phyloP scores from a whole-genome alignment of 2,797 vertebrate genomes.

The Urocyon cinereoargenteus region DNA sequence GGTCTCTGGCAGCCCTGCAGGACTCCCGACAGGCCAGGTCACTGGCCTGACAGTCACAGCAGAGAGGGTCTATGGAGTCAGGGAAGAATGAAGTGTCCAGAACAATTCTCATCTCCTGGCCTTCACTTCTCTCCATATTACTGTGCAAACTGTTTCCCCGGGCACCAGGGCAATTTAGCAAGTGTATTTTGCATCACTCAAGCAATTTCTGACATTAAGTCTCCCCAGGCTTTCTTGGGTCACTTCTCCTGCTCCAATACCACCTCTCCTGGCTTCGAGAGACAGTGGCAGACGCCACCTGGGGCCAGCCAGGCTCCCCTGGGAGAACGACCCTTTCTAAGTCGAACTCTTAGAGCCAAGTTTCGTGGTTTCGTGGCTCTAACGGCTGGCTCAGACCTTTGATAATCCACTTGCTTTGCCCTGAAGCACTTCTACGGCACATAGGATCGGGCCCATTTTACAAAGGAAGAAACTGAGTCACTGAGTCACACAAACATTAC shows the following conservation, averaged over 20 bases:
- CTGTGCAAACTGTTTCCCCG: constrained; percentile 26
- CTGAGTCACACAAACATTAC: background rate
- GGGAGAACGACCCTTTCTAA: background rate
- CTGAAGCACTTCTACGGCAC: background rate
- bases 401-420: background rate
- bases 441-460: background rate
- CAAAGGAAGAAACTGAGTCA: background rate
- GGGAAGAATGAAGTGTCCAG: constrained; percentile 39
- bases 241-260: background rate
- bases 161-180: background rate
- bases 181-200: background rate
- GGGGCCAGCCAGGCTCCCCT: background rate
- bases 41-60: constrained; percentile 24
- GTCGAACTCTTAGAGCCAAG: fast-evolving
- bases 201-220: constrained; percentile 49
- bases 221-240: background rate
- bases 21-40: background rate
- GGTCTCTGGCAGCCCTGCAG: background rate
- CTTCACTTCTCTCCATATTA: constrained; percentile 24
- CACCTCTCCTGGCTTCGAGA: background rate
- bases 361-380: fast-evolving
- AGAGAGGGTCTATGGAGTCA: constrained; percentile 51
- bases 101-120: constrained; percentile 8
- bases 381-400: background rate
- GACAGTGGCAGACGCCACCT: fast-evolving